Conservation (phyloP, 2,113 vertebrate genomes). For the Pangasianodon hypophthalmus region DNA sequence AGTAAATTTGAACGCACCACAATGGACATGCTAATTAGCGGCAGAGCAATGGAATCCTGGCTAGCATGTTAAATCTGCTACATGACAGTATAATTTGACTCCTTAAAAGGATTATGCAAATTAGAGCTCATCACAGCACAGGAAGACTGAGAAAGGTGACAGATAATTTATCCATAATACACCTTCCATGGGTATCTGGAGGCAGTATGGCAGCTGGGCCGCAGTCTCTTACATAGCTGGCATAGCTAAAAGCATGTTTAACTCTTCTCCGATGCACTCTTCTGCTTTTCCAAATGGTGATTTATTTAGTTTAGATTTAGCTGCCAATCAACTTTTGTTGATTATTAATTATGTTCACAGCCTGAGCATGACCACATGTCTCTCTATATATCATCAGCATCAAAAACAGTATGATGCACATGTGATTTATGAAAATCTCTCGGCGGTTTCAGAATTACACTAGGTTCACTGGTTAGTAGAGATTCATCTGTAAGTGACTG, state of each 20-base stretch:
- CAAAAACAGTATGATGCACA: background rate
- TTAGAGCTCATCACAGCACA: constrained; percentile 91
- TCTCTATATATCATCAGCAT: background rate
- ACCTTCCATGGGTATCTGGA: constrained; percentile 89
- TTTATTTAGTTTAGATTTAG: constrained; percentile 31
- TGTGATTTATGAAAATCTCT: background rate
- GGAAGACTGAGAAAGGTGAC: constrained; percentile 91
- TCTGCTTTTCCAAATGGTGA: constrained; percentile 44
- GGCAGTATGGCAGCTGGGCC: constrained; percentile 83
- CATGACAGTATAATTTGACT: constrained; percentile 97
- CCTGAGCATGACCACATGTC: constrained; percentile 3
- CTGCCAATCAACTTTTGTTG: constrained; percentile 3
- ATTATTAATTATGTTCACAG: constrained; percentile 22
- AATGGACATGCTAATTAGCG: constrained; percentile 93
- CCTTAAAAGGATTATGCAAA: constrained; percentile 97
- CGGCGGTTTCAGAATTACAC: background rate
- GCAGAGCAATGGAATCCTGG: constrained; percentile 87
- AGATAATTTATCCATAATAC: constrained; percentile 96
- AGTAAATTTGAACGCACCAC: constrained; percentile 84
- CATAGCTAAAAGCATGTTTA: constrained; percentile 59
- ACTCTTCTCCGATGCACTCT: constrained; percentile 63
- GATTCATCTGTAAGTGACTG: background rate
- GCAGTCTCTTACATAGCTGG: constrained; percentile 66
- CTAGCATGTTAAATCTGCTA: constrained; percentile 96
- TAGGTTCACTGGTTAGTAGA: background rate